Conservation (phyloP, 2,888 invertebrate genomes). For the Oxyscelio sp. region DNA sequence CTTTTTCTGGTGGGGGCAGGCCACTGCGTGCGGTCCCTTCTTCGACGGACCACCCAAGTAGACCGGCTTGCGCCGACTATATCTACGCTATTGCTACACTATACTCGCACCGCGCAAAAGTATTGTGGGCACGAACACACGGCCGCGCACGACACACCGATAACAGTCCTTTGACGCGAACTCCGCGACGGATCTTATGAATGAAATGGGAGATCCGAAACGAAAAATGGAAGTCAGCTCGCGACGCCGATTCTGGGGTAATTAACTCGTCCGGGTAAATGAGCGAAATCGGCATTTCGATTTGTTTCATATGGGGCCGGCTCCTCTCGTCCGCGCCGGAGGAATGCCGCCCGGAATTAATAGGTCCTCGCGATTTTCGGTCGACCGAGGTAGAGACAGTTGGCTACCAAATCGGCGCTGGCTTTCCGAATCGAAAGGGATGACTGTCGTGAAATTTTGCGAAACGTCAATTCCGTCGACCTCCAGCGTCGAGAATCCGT, state of each 20-base stretch:
- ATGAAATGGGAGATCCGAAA: constrained; percentile 76
- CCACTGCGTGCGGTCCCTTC: constrained; percentile 88
- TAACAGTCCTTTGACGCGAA: constrained; percentile 71
- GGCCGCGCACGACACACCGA: constrained; percentile 41
- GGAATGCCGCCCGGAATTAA: not conserved
- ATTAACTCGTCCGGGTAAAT: constrained; percentile 67
- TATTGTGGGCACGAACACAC: constrained; percentile 45
- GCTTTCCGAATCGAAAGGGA: constrained; percentile 9
- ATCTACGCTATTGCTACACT: constrained; percentile 67
- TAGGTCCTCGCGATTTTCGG: not conserved
- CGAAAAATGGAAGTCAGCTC: constrained; percentile 61
- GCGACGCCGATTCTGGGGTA: constrained; percentile 49
- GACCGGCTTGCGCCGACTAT: constrained; percentile 84
- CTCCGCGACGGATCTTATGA: constrained; percentile 75
- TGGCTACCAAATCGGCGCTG: no score
- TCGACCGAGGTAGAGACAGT: no score
- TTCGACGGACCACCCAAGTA: constrained; percentile 88
- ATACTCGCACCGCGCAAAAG: constrained; percentile 55
- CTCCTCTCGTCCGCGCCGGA: no score
- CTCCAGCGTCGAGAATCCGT: constrained; percentile 79
- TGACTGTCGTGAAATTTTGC: constrained; percentile 66
- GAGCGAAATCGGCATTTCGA: no score
- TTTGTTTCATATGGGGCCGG: no score
- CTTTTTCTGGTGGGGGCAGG: constrained; percentile 87
- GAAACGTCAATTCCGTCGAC: constrained; percentile 76